phyloP scores from a whole-genome alignment of 1,140 invertebrate species.

The Saccostrea glomerata region DNA sequence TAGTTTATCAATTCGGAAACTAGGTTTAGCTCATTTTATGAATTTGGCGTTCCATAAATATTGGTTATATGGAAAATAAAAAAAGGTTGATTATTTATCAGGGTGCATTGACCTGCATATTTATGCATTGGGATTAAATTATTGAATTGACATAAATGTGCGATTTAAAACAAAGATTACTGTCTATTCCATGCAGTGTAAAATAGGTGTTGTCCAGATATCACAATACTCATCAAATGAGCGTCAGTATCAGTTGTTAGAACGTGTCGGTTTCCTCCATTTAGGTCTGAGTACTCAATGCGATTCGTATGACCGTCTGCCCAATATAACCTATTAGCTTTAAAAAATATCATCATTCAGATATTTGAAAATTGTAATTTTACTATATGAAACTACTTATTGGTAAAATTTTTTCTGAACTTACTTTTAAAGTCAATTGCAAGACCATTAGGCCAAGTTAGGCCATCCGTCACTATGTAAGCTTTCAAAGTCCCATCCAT shows the following conservation, averaged over 20 bases:
- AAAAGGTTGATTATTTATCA: no score
- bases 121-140: no score
- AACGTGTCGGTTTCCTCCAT: neutral
- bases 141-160: no score
- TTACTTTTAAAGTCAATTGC: slow-evolving; percentile 30
- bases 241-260: slow-evolving; percentile 9
- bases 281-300: slow-evolving; percentile 3
- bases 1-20: no score
- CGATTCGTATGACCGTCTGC: neutral
- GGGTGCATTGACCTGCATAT: no score
- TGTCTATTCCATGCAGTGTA: slow-evolving; percentile 39
- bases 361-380: neutral
- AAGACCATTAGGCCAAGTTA: neutral
- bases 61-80: no score
- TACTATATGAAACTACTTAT: neutral
- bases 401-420: neutral
- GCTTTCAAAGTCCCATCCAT: slow-evolving; percentile 25
- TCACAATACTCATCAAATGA: neutral
- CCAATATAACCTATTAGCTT: slow-evolving; percentile 25
- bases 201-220: neutral
- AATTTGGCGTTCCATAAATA: no score
- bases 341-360: neutral
- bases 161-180: neutral
- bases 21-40: no score
- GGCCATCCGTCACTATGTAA: neutral